Base-by-base conservation (phyloP, 2,113 vertebrate genomes). In the Upupa epops region DNA sequence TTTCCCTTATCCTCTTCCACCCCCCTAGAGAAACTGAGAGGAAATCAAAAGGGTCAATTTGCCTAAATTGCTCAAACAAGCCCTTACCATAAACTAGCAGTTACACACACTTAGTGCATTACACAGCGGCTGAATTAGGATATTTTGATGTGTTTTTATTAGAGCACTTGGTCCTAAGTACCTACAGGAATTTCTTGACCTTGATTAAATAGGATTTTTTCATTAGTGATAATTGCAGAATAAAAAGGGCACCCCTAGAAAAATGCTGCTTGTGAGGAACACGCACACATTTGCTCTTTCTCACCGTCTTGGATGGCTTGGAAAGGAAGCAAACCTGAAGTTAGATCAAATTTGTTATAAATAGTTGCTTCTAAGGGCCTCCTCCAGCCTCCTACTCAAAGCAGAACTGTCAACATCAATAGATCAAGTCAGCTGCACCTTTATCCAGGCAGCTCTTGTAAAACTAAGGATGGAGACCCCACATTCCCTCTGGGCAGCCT, bases 11-110 rank as follows among this genome's bases (percentile, higher is more conserved):
- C 46, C 17, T 77, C 60, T 77, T 90, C 72, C 34, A 77, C 45
- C 58, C 25, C 49, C 65, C n/a, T n/a, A 82, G 61, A 58, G 46
- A 88, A 90, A 74, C 1, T 32, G 56, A 84, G 61, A 89, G 60
- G 66, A 63, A 73, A 82, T 55, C 25, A 88, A 77, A 52, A 76
- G 46, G n/a, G 31, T 60, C 76, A 92, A 88, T 94, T 79, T 77
- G 48, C 69, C 55, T 92, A 60, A 88, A 80, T 76, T 92, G 79
- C 83, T 91, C 69, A 70, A 79, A 73, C 29, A 77, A 63, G 40
- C 16, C 36, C 24, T 64, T n/a, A 89, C 84, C 32, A 72, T 64
- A 82, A 88, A 83, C 34, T 55, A 82, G 31, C 26, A 90, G 22
- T 45, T 45, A 64, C 52, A 77, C 16, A 51, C 18, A 37, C 21